Conservation (phyloP, 2,113 vertebrate genomes). For the Corythornis vintsioides region DNA sequence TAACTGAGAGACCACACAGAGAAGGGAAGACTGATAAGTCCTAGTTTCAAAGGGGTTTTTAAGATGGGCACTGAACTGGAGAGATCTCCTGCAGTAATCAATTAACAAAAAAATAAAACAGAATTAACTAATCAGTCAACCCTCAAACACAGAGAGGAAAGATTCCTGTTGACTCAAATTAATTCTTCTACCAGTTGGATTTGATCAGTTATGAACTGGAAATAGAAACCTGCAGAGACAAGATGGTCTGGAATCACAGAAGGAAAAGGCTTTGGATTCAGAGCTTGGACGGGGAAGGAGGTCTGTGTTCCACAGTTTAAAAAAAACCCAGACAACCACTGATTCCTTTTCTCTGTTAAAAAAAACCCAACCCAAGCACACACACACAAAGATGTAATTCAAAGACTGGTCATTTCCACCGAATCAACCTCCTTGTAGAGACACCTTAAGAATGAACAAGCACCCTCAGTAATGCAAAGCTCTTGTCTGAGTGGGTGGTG, state of each 20-base stretch:
- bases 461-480: not conserved
- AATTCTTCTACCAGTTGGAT: constrained; percentile 6
- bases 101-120: not conserved
- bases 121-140: not conserved
- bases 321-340: not conserved
- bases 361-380: not conserved
- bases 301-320: not conserved
- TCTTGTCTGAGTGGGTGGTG: not conserved
- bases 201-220: not conserved
- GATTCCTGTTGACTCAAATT: not conserved
- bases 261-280: constrained; percentile 1
- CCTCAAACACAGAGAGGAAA: not conserved
- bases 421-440: not conserved
- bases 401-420: not conserved
- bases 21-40: not conserved
- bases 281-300: constrained; percentile 10
- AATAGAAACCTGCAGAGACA: not conserved
- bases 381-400: not conserved
- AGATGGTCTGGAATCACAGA: not conserved
- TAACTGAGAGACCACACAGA: not conserved
- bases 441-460: not conserved
- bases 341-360: not conserved
- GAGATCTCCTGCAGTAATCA: not conserved
- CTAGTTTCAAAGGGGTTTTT: not conserved
- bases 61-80: not conserved